These are phyloP conservation scores for Acleris emargana DNA, from an alignment of 2,888 invertebrate genomes.

Conservation along the genomic window DNA sequence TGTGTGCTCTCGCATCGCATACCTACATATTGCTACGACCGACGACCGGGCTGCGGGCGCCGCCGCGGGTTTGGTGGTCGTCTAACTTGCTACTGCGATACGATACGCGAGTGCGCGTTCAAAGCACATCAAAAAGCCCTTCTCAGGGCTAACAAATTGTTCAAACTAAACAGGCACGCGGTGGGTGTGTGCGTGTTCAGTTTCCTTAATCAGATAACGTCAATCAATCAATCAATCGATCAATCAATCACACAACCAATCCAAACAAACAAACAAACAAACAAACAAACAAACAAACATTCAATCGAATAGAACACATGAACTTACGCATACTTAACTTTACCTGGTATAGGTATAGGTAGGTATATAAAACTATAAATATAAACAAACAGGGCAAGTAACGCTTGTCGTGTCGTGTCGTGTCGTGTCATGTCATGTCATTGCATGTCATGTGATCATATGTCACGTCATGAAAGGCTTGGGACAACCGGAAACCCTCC, in stretches of 20 bases:
- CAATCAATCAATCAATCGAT: constrained; percentile 1
- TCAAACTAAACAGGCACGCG: constrained; percentile 5
- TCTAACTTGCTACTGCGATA: constrained; percentile 2
- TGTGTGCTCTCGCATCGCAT: neutral
- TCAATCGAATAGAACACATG: neutral
- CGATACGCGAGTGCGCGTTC: constrained; percentile 18
- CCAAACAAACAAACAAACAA: too few species aligned
- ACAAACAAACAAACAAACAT: neutral
- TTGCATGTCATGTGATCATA: too few species aligned
- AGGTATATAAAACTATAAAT: too few species aligned
- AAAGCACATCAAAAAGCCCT: constrained; percentile 27
- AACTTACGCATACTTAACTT: neutral
- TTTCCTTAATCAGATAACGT: constrained; percentile 11
- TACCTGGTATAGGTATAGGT: too few species aligned
- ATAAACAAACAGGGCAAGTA: too few species aligned
- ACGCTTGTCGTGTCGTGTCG: too few species aligned
- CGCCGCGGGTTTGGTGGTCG: neutral
- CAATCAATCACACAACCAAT: constrained; percentile 12
- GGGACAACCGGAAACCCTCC: too few species aligned
- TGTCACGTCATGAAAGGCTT: too few species aligned
- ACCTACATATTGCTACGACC: neutral
- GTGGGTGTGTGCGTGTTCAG: neutral
- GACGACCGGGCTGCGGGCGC: neutral
- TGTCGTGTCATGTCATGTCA: too few species aligned
- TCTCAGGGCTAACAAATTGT: constrained; percentile 20